Conservation (phyloP, 1,140 invertebrate species). For the Catajapyx aquilonaris region DNA sequence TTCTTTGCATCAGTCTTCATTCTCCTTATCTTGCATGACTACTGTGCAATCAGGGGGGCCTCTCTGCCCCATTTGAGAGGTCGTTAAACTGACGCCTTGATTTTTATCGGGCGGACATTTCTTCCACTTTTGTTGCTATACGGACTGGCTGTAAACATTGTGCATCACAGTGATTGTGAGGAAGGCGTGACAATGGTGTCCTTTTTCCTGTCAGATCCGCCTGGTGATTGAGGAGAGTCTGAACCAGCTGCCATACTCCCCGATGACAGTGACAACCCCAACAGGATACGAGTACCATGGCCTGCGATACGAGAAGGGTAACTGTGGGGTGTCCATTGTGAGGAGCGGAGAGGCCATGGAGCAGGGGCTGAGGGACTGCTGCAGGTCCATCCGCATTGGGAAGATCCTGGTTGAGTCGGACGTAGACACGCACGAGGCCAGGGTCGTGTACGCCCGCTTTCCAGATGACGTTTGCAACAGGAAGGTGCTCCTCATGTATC, state of each 20-base stretch:
- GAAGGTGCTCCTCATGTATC: constrained; percentile 93
- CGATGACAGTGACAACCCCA: constrained; percentile 75
- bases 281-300: constrained; percentile 80
- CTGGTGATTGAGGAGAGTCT: constrained; percentile 95
- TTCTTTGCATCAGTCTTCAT: neutral
- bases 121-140: neutral
- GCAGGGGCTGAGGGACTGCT: constrained; percentile 88
- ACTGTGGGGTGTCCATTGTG: constrained; percentile 88
- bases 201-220: constrained; percentile 39
- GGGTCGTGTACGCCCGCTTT: constrained; percentile 93
- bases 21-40: neutral
- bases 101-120: no score
- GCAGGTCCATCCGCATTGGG: constrained; percentile 88
- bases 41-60: neutral
- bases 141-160: neutral
- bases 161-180: neutral
- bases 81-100: no score
- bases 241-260: constrained; percentile 85
- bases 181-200: neutral
- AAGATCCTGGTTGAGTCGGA: constrained; percentile 97
- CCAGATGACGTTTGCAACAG: constrained; percentile 79
- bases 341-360: constrained; percentile 95
- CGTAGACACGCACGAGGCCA: constrained; percentile 85
- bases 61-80: no score
- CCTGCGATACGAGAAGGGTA: constrained; percentile 81